These are phyloP conservation scores for Hesperophylax magnus DNA, from an alignment of 1,140 invertebrate species.

Conservation along the genomic window DNA sequence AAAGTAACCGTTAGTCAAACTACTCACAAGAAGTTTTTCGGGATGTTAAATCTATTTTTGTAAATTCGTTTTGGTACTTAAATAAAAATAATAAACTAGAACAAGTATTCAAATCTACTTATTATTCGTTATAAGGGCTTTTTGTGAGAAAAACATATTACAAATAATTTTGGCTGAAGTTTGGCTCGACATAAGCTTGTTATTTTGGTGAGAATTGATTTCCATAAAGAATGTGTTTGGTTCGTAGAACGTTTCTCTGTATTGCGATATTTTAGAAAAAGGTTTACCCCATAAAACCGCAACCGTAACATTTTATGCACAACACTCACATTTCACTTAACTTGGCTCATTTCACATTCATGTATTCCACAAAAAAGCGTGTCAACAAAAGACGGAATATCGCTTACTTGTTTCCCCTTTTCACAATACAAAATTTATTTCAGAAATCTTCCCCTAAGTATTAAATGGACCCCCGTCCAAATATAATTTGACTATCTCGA, in stretches of 20 bases:
- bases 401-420: constrained; percentile 28
- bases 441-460: constrained; percentile 13
- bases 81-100: no score
- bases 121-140: no score
- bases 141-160: no score
- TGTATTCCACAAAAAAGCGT: constrained; percentile 46
- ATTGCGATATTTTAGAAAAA: constrained; percentile 29
- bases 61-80: no score
- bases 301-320: constrained; percentile 47
- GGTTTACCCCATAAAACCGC: constrained; percentile 40
- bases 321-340: constrained; percentile 50
- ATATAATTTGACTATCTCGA: not conserved
- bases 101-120: no score
- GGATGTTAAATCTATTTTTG: no score
- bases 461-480: not conserved
- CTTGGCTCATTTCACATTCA: constrained; percentile 47
- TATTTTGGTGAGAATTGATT: constrained; percentile 1
- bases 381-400: constrained; percentile 47
- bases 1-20: no score
- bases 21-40: no score
- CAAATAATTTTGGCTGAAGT: not conserved
- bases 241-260: not conserved
- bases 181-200: not conserved
- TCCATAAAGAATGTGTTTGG: not conserved
- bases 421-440: constrained; percentile 27